Conservation (phyloP, 2,113 vertebrate species). For the Psilopogon haemacephalus region DNA sequence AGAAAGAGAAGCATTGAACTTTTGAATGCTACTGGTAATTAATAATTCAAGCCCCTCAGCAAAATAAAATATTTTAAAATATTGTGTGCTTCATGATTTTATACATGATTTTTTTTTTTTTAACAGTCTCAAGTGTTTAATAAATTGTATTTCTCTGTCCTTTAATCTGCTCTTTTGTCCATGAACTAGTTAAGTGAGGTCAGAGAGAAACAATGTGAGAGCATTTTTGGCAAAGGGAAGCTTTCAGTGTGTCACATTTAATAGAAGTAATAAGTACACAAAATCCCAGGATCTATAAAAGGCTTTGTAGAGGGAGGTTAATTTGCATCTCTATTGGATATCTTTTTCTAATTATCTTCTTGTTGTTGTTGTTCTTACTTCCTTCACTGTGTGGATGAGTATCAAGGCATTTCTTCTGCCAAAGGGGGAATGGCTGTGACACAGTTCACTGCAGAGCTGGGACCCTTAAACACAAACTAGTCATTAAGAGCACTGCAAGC, state of each 20-base stretch:
- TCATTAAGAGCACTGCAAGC: background rate
- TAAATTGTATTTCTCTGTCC: background rate
- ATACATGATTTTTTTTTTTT: background rate
- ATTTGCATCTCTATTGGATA: conserved; percentile 36
- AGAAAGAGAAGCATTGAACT: background rate
- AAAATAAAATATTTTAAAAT: background rate
- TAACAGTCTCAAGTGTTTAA: background rate
- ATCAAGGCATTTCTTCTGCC: conserved; percentile 1
- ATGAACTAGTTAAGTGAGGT: conserved; percentile 13
- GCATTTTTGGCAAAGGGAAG: conserved; percentile 31
- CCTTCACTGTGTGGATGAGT: background rate
- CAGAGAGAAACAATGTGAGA: conserved; percentile 23
- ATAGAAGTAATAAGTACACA: conserved; percentile 34
- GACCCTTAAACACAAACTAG: background rate
- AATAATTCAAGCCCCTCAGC: background rate
- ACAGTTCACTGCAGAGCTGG: background rate
- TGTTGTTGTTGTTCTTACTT: conserved; percentile 12
- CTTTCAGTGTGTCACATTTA: conserved; percentile 37
- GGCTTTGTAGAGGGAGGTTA: background rate
- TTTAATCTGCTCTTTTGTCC: conserved; percentile 27
- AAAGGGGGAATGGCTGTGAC: background rate
- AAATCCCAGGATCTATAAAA: conserved; percentile 18
- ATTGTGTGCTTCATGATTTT: background rate
- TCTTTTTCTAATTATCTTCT: conserved; percentile 15
- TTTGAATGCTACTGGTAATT: background rate